These are phyloP conservation scores for Styela plicata DNA, from an alignment of 23 tunicate species.

Conservation along the genomic window DNA sequence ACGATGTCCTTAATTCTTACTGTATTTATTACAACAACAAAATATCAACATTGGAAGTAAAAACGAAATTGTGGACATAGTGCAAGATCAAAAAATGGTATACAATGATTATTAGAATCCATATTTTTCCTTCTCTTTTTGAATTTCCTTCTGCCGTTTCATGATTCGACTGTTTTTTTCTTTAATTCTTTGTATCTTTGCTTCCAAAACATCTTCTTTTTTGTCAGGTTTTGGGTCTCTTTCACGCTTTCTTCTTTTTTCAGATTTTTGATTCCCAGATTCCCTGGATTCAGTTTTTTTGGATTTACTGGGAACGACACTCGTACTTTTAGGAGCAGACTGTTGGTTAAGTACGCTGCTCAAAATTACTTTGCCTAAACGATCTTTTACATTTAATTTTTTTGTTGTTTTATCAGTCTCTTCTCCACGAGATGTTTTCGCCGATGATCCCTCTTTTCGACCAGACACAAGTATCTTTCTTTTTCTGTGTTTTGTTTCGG, in stretches of 20 bases:
- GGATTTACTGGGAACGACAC: background rate
- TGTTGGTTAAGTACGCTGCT: background rate
- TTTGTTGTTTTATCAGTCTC: background rate
- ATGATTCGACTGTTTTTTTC: slow-evolving; percentile 14
- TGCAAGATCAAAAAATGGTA: background rate
- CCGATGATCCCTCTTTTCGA: background rate
- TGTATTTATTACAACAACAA: no score
- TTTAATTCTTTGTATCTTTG: background rate
- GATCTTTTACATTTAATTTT: background rate
- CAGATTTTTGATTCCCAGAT: background rate
- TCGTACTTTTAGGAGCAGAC: background rate
- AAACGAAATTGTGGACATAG: background rate
- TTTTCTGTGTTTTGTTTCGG: background rate
- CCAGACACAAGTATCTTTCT: background rate
- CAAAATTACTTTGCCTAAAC: background rate
- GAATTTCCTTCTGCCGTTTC: slow-evolving; percentile 12
- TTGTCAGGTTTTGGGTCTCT: background rate
- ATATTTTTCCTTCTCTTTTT: background rate
- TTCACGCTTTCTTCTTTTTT: background rate
- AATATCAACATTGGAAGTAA: background rate
- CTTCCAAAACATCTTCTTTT: slow-evolving; percentile 4
- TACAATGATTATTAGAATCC: background rate
- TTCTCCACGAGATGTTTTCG: background rate
- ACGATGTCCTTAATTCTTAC: no score
- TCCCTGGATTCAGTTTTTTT: background rate